These are phyloP conservation scores for Pogonomyrmex barbatus DNA, from an alignment of 1,140 invertebrate genomes.

Conservation along the genomic window DNA sequence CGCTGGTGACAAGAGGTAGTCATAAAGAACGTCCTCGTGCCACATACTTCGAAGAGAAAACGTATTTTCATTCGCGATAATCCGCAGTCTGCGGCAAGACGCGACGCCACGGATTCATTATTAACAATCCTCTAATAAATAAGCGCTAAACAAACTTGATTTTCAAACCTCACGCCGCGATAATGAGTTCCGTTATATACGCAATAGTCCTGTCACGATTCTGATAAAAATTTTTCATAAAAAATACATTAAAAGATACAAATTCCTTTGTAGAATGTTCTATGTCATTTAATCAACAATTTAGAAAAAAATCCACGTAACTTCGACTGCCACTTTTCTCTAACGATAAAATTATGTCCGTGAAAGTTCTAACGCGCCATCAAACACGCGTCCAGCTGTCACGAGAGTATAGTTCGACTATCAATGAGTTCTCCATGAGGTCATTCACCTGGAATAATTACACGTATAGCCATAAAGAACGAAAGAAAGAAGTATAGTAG, in stretches of 20 bases:
- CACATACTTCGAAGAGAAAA: slow-evolving; percentile 68
- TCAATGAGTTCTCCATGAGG: slow-evolving; percentile 57
- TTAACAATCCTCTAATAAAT: slow-evolving; percentile 50
- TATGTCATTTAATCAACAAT: slow-evolving; percentile 26
- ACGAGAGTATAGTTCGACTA: slow-evolving; percentile 46
- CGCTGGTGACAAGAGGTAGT: slow-evolving; percentile 67
- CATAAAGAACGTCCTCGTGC: slow-evolving; percentile 74
- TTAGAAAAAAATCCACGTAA: not conserved
- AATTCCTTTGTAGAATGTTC: not conserved
- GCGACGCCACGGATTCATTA: slow-evolving; percentile 24
- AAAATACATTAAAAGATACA: not conserved
- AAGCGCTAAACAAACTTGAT: not conserved
- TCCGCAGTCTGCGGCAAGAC: slow-evolving; percentile 22
- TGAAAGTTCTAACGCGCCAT: slow-evolving; percentile 64
- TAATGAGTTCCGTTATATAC: slow-evolving; percentile 1
- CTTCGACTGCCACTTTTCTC: slow-evolving; percentile 30
- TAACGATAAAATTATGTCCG: slow-evolving; percentile 24
- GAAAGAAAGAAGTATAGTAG: not conserved
- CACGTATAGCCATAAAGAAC: not conserved
- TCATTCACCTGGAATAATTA: slow-evolving; percentile 37
- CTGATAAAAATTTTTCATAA: not conserved
- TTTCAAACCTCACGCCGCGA: not conserved
- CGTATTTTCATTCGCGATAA: slow-evolving; percentile 66
- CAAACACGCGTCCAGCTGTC: not conserved
- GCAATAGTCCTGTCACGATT: slow-evolving; percentile 5